Evolutionary conservation across 1,140 invertebrate species (phyloP).

Genomic region (Lucilia cuprina): DNA sequence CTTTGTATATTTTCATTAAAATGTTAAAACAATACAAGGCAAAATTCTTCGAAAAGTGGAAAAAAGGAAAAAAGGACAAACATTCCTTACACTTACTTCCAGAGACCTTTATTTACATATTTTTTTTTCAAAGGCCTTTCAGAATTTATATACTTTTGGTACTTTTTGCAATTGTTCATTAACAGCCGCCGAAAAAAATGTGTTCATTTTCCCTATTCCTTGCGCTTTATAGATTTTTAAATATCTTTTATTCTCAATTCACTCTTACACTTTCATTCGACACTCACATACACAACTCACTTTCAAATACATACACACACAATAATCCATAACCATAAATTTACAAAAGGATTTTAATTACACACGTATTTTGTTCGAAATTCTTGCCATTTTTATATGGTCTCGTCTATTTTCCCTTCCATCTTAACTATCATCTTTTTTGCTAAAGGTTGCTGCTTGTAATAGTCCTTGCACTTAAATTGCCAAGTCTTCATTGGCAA

Average conservation of each 20-base stretch:
- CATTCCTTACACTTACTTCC: background rate
- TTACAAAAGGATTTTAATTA: slow-evolving; percentile 42
- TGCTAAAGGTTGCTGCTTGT: background rate
- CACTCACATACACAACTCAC: background rate
- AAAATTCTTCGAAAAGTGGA: background rate
- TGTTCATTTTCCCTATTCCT: background rate
- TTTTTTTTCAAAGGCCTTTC: background rate
- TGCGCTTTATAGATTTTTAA: background rate
- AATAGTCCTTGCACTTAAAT: background rate
- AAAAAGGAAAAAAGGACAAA: background rate
- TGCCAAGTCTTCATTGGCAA: background rate
- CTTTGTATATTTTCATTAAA: slow-evolving; percentile 32
- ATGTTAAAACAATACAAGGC: slow-evolving; percentile 18
- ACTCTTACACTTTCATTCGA: background rate
- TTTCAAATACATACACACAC: background rate
- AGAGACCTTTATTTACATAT: too few species aligned
- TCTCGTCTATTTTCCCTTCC: background rate
- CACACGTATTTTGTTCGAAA: slow-evolving; percentile 35
- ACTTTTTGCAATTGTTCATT: background rate
- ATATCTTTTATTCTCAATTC: background rate
- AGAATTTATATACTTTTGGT: background rate
- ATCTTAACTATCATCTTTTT: background rate
- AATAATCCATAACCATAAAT: slow-evolving; percentile 39
- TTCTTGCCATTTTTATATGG: slow-evolving; percentile 26
- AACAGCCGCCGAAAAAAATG: too few species aligned